A percentile compares a stretch with the other conserved stretches of the same genome.
These are phyloP conservation scores for Standfussiana lucernea DNA, from an alignment of 2,888 invertebrate genomes.

Conservation along the genomic window DNA sequence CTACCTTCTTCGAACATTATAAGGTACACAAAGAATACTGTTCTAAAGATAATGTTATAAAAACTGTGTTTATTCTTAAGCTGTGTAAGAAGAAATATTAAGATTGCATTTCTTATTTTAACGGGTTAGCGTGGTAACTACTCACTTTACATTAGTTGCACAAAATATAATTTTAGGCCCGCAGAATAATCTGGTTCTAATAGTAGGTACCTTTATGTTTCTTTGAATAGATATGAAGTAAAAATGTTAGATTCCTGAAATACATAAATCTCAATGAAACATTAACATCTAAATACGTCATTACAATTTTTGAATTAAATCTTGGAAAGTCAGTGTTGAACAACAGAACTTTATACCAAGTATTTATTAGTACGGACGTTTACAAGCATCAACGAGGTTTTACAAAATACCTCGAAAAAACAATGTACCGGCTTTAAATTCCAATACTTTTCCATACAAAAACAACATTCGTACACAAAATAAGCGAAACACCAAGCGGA, in stretches of 20 bases:
- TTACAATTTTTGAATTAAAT: neutral
- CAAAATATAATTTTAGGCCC: neutral
- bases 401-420: too few relatives aligned
- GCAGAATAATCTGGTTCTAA: neutral
- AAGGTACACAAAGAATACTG: conserved; percentile 34
- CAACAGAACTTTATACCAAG: neutral
- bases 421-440: neutral
- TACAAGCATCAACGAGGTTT: neutral
- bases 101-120: conserved; percentile 5
- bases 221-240: neutral
- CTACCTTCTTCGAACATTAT: conserved; percentile 38
- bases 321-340: neutral
- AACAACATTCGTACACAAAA: conserved; percentile 16
- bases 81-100: conserved; percentile 15
- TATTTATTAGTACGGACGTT: neutral
- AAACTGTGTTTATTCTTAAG: conserved; percentile 29
- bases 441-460: neutral
- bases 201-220: neutral
- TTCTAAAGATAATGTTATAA: conserved; percentile 34
- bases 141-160: neutral
- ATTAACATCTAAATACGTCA: neutral
- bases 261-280: neutral
- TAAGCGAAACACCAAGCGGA: conserved; percentile 26
- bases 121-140: neutral
- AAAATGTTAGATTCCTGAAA: neutral